Conservation (phyloP, 2,113 vertebrate species). For the Diadophis punctatus region DNA sequence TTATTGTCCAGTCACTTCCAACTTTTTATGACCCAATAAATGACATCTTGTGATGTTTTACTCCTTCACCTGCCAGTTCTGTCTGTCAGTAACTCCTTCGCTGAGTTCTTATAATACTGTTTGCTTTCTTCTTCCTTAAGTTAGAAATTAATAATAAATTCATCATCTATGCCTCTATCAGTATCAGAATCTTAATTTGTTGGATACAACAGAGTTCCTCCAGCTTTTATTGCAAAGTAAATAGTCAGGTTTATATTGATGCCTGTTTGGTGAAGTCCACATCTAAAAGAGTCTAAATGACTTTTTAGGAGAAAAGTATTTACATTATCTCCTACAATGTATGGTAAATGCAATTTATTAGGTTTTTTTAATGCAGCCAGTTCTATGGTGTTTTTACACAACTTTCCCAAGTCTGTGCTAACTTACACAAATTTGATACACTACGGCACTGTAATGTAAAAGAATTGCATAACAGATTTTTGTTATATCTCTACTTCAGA, state of each 20-base stretch:
- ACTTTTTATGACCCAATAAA: not conserved
- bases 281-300: not conserved
- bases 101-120: not conserved
- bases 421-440: not conserved
- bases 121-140: not conserved
- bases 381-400: not conserved
- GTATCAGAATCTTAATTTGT: not conserved
- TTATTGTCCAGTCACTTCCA: not conserved
- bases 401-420: not conserved
- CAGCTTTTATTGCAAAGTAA: not conserved
- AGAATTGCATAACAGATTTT: not conserved
- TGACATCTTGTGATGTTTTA: not conserved
- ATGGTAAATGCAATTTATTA: not conserved
- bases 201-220: not conserved
- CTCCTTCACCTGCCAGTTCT: not conserved
- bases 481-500: not conserved
- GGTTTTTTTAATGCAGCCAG: not conserved
- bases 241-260: not conserved
- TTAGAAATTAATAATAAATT: not conserved
- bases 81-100: not conserved
- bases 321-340: not conserved
- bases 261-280: not conserved
- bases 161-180: not conserved
- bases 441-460: not conserved
- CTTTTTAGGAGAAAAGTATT: not conserved